Base-by-base conservation (phyloP, 2,888 invertebrate genomes). In the Blera fallax region DNA sequence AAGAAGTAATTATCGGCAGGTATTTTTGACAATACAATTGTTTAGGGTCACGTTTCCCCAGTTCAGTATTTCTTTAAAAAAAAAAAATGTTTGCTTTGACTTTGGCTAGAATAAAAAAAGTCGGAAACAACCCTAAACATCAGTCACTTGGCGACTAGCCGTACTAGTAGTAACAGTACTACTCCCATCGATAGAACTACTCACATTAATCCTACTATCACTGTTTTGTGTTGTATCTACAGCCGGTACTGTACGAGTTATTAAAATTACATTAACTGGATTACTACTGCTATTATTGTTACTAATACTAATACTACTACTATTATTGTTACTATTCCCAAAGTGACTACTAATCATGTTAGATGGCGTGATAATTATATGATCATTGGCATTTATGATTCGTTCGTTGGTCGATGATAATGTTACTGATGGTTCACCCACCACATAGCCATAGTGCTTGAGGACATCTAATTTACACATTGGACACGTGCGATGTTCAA, bases 391-490 rank as follows among this genome's bases (percentile, higher is more conserved):
- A 74, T 67, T 85, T 37, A 81, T 77, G 76, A 81, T 77, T 77
- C 72, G 81, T 56, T 85, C 85, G 77, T 77, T 85, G 70, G 76
- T 62, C 62, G 73, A 32, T 64, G 70, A 34, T 60, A 76, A 29
- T 60, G 84, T 6, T 62, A 70, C 16, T 60, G 83, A 56, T 69
- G 80, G 83, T 81, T 92, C 92, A 94, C 95, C 95, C 92, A 96
- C 96, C 94, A 96, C 96, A 92, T 96, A 96, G 87, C 97, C 97
- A 90, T 97, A 97, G 91, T 96, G 95, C 90, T 97, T 96, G 85
- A 98, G 94, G 89, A 98, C 98, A 93, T 98, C 98, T 95, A 97
- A 95, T 93, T 98, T 98, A 93, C 98, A 98, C 97, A 98, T 98
- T 8, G 98, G 98, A 92, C 98, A 98, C 34, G 98, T 98, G 87